A percentile compares a stretch with the other conserved stretches of the same genome.
phyloP scores from a whole-genome alignment of 1,140 invertebrate species.

The Leptinotarsa defecta region DNA sequence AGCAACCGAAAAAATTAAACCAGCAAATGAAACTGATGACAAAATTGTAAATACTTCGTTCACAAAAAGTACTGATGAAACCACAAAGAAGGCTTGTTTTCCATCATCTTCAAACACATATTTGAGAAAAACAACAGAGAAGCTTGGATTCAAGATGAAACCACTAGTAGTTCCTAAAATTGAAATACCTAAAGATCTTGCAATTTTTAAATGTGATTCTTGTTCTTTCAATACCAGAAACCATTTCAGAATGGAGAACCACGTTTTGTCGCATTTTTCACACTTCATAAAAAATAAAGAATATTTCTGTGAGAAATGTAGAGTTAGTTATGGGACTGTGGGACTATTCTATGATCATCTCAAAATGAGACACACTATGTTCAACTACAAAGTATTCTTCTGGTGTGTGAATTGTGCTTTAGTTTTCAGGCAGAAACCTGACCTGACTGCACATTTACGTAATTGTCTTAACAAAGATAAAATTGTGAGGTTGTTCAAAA shows the following conservation, averaged over 20 bases:
- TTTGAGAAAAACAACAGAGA: not conserved
- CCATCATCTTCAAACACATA: not conserved
- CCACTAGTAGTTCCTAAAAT: not conserved
- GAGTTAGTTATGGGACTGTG: not conserved
- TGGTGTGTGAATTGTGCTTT: not conserved
- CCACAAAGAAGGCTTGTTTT: no score
- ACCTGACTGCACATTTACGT: not conserved
- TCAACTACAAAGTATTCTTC: not conserved
- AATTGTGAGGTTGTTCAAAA: conserved; percentile 1
- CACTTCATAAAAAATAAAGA: not conserved
- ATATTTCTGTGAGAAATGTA: not conserved
- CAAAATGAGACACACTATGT: not conserved
- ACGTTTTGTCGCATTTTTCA: not conserved
- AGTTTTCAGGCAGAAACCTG: not conserved
- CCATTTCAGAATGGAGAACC: not conserved
- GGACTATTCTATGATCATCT: not conserved
- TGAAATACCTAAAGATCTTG: not conserved
- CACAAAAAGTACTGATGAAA: no score
- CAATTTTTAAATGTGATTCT: not conserved
- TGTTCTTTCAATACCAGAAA: not conserved
- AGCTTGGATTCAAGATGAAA: not conserved
- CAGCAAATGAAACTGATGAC: no score
- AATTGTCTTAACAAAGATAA: not conserved
- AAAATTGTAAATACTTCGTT: no score
- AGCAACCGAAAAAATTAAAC: no score